Base-by-base conservation (phyloP, 2,797 vertebrate species). In the Okamejei kenojei region DNA sequence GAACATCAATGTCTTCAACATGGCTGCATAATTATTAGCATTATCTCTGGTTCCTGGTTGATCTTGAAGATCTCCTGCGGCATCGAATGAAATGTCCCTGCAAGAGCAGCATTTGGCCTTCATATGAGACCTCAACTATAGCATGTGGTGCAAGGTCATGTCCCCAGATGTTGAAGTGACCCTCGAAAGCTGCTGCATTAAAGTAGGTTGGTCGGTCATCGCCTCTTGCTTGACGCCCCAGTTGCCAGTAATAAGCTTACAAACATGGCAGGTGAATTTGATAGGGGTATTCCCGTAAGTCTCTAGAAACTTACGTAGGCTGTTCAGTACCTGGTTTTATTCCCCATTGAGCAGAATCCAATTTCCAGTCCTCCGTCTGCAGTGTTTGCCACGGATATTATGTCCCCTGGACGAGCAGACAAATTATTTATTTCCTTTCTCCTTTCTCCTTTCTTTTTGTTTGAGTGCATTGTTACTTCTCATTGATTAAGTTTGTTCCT, bases 401-500 rank as follows among this genome's bases (percentile, higher is more conserved):
- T 65, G 61, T 21, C 84, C n/a, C 0, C 65, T 88, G 61, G 61
- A 88, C 7, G n/a, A 45, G 17, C 61, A 65, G 84, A 88, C 84
- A 88, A 68, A 68, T 65, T 45, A 1, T 45, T 45, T 45, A 1
- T 45, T 45, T 4, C 45, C 45, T 45, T 68, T 63, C 58, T 4
- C 45, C 45, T 45, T 68, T 63, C 58, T 86, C 63, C n/a, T 35
- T 68, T 84, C 54, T 84, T 26, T 68, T 63, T 88, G 84, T 32
- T 88, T 65, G 32, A 68, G 23, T 88, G 61, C 61, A 68, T 68
- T 88, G 61, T 88, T 68, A 21, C 61, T 88, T 32, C 84, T 88
- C 61, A 88, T 88, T 35, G 84, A 88, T 88, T 88, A 88, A 88
- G 1, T 88, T 7, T 68, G 17, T 88, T 88, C 84, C 84, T 68